phyloP scores from a whole-genome alignment of 2,888 invertebrate species.

The Oscheius onirici region DNA sequence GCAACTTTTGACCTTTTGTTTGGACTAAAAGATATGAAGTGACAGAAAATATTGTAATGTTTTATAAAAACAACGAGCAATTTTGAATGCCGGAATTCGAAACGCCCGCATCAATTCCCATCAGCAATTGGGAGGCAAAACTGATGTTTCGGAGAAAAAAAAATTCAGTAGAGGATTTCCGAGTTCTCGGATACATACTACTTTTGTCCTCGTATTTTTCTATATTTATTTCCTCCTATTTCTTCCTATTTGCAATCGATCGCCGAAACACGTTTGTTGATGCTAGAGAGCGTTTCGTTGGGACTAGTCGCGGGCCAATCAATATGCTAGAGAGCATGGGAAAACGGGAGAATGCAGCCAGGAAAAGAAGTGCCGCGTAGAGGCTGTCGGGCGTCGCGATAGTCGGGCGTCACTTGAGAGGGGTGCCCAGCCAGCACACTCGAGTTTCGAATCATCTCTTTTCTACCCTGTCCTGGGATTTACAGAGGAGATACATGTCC shows the following conservation, averaged over 20 bases:
- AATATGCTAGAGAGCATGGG: slow-evolving; percentile 24
- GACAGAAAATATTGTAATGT: too few species aligned
- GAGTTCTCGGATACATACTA: too few species aligned
- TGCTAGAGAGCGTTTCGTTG: slow-evolving; percentile 2
- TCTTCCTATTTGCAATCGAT: not conserved
- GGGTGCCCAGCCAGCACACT: slow-evolving; percentile 30
- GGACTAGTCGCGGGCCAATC: slow-evolving; percentile 23
- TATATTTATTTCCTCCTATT: not conserved
- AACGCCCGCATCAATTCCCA: too few species aligned
- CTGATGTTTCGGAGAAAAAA: too few species aligned
- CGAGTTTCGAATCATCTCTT: slow-evolving; percentile 21
- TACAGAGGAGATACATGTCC: slow-evolving; percentile 15
- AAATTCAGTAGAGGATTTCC: too few species aligned
- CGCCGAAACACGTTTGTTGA: not conserved
- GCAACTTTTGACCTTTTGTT: too few species aligned
- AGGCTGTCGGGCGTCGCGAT: slow-evolving; percentile 37
- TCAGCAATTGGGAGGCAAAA: too few species aligned
- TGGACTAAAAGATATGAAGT: too few species aligned
- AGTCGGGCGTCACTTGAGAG: slow-evolving; percentile 45
- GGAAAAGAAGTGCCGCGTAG: slow-evolving; percentile 26
- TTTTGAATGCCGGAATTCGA: too few species aligned
- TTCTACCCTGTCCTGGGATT: slow-evolving; percentile 33
- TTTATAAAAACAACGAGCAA: too few species aligned
- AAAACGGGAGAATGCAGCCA: slow-evolving; percentile 7
- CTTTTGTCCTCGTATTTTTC: not conserved